Base-by-base conservation (phyloP, 92 coral and sea anemone species). In the Micromussa lordhowensis region DNA sequence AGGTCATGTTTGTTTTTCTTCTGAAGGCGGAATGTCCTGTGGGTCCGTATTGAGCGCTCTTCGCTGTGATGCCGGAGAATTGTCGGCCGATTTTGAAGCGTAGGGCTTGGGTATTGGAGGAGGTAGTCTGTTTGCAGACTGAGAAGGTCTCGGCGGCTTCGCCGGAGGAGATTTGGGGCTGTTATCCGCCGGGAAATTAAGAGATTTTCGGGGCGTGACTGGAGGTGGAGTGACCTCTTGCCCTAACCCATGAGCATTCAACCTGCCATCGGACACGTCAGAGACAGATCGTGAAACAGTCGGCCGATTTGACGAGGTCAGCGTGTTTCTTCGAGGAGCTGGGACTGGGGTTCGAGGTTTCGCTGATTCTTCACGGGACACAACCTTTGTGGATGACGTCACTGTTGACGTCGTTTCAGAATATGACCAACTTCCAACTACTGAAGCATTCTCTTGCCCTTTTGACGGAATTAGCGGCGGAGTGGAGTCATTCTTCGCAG, bases 311-410 rank as follows among this genome's bases (percentile, higher is more conserved):
- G 70, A 69, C 24, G 78, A 32, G 36, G 8, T 24, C 3, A 34
- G 11, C 0, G 71, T 79, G 40, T 49, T 32, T 55, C 79, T 87
- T 24, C 90, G 86, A 35, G 90, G 90, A 7, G 69, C 40, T 17
- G 90, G 90, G 69, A 81, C 86, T 32, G 90, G 90, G 57, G 81
- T 34, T 44, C 90, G 86, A n/a, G 86, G 55, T 30, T 78, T 78
- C n/a, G 35, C 28, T 80, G 85, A 21, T 49, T 76, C 76, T 16
- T 69, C 89, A 44, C 73, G 59, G 14, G 82, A 87, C 40, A 19
- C 79, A 4, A 34, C 26, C n/a, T 10, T 53, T 7, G 63, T 66
- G 36, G 79, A 40, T 55, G 85, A 70, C 24, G 53, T 21, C 77
- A 77, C 68, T 4, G 58, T 24, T 3, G 73, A 64, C 40, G 68